phyloP scores from a whole-genome alignment of 2,797 vertebrate species.

The Galaxias olidus region DNA sequence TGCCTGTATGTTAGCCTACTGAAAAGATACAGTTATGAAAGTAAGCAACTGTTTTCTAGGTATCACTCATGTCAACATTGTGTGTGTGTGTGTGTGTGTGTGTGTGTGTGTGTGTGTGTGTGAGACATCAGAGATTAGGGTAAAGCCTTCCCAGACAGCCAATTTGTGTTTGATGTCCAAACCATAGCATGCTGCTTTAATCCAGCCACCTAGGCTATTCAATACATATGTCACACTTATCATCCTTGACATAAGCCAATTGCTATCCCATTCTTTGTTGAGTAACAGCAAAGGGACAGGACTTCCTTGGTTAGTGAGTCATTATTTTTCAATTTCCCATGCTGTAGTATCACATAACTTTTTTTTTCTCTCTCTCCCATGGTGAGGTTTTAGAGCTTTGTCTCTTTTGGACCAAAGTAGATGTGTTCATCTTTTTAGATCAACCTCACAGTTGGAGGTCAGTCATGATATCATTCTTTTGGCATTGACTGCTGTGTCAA shows the following conservation, averaged over 20 bases:
- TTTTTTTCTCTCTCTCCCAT: no score
- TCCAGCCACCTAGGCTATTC: slow-evolving; percentile 40
- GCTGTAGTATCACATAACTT: no score
- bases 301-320: no score
- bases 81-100: slow-evolving; percentile 23
- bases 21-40: slow-evolving; percentile 15
- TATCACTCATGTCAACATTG: slow-evolving; percentile 49
- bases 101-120: slow-evolving; percentile 5
- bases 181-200: slow-evolving; percentile 47
- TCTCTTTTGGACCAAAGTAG: no score
- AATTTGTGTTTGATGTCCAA: slow-evolving; percentile 62
- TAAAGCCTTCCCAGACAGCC: slow-evolving; percentile 60
- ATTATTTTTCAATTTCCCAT: no score
- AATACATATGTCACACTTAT: slow-evolving; percentile 33
- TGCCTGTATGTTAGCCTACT: no score
- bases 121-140: slow-evolving; percentile 59
- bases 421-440: slow-evolving; percentile 14
- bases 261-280: slow-evolving; percentile 9
- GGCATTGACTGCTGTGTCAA: no score
- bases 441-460: background rate
- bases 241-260: slow-evolving; percentile 7
- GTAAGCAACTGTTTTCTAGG: slow-evolving; percentile 28
- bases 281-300: background rate
- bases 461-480: no score
- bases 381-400: no score